A percentile compares a stretch with the other conserved stretches of the same genome.
These are phyloP conservation scores for Acanthurus leucopareius DNA, from an alignment of 2,797 vertebrate species.

Conservation along the genomic window DNA sequence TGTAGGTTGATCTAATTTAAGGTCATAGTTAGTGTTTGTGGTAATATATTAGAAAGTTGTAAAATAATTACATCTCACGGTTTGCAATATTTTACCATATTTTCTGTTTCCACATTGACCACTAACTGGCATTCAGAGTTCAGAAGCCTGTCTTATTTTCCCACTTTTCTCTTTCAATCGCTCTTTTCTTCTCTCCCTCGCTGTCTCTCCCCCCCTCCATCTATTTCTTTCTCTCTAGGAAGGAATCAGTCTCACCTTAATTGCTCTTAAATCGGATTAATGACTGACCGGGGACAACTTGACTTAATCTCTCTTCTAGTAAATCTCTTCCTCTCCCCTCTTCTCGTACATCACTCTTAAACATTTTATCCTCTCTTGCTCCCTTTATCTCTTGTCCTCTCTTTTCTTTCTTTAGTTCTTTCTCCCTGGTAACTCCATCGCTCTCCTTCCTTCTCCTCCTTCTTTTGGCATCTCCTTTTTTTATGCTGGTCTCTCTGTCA, in stretches of 20 bases:
- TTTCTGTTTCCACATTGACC: constrained; percentile 32
- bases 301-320: constrained; percentile 87
- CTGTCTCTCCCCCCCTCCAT: constrained; percentile 73
- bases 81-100: not conserved
- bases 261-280: constrained; percentile 90
- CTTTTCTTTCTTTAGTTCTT: constrained; percentile 11
- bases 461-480: constrained; percentile 3
- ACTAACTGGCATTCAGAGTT: constrained; percentile 43
- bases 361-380: constrained; percentile 62
- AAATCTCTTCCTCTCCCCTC: constrained; percentile 79
- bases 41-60: not conserved
- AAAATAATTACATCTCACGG: not conserved
- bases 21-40: not conserved
- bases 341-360: constrained; percentile 80
- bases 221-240: constrained; percentile 81
- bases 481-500: constrained; percentile 13
- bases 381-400: constrained; percentile 49
- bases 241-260: constrained; percentile 88
- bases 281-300: constrained; percentile 87
- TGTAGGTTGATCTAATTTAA: constrained; percentile 3
- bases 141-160: constrained; percentile 62
- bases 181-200: constrained; percentile 61
- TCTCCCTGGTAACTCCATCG: constrained; percentile 1
- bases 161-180: constrained; percentile 73
- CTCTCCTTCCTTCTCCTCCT: constrained; percentile 25